Evolutionary conservation across 2,797 vertebrate genomes (phyloP), one percentile per base, ranked within the genome.

Genomic region (Mormyrops attenuatus): DNA sequence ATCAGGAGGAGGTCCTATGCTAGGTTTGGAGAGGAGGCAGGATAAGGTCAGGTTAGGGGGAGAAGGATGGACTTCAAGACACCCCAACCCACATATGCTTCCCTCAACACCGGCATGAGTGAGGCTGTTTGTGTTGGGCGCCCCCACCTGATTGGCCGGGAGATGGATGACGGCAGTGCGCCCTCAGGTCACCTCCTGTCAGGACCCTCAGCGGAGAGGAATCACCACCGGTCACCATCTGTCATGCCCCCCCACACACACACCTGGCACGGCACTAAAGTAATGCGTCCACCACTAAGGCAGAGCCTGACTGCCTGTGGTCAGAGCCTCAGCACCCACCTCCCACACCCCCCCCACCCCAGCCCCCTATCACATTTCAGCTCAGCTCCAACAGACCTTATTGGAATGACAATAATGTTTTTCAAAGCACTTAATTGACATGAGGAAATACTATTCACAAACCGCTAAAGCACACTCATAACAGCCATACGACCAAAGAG

Each of bases 71-170:
- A 20, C 17, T 11, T 20, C 15, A 30, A 15, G 11, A 11, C 34
- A 5, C 17, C 57, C 55, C 26, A 13, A 69, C 88, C 50, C 20
- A 60, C 49, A 66, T 26, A 20, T 17, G 9, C 20, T 38, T 50
- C 15, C 63, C 80, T 7, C 69, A 38, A 3, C 5, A 9, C 20
- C 47, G 15, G 49, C 11, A 73, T 60, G 86, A 49, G 86, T 90
- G 88, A 30, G 13, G 30, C 55, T 89, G 88, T 69, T 60, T 89
- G 66, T 86, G 66, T 89, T 91, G 89, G 91, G 90, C 73, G 89
- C 88, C 80, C 47, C 91, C 89, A 89, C 90, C 85, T 92, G 91
- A 93, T 93, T 92, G 90, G 88, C 91, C 92, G 92, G 91, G 91
- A 93, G 88, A 91, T 49, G 50, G 84, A 57, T 63, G 87, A 88